These are phyloP conservation scores for Sarcophaga subvicina DNA, from an alignment of 2,888 invertebrate species.

Conservation along the genomic window DNA sequence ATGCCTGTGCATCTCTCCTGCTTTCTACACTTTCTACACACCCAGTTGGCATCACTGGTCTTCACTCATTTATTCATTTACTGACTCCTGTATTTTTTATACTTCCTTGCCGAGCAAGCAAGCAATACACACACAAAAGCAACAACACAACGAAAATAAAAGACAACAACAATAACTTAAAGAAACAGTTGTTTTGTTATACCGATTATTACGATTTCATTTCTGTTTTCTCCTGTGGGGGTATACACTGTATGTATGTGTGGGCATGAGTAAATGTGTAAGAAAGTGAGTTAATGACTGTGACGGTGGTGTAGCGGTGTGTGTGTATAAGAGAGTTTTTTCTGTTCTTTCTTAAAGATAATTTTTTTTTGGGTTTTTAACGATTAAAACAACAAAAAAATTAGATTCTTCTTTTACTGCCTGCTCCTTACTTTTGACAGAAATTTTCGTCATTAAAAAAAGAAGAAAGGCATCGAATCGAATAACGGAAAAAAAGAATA, in stretches of 20 bases:
- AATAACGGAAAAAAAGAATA: background rate
- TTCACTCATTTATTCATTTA: slow-evolving; percentile 43
- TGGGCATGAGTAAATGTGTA: too few relatives aligned
- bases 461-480: background rate
- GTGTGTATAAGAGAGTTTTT: slow-evolving; percentile 14
- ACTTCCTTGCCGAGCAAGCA: slow-evolving; percentile 24
- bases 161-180: background rate
- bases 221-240: background rate
- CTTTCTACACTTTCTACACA: background rate
- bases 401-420: background rate
- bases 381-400: slow-evolving; percentile 31
- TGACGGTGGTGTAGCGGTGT: background rate
- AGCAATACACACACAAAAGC: slow-evolving; percentile 50
- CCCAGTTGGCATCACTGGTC: slow-evolving; percentile 43
- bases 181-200: slow-evolving; percentile 53
- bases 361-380: slow-evolving; percentile 1
- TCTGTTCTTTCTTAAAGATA: slow-evolving; percentile 32
- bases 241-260: background rate
- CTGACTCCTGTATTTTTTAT: background rate
- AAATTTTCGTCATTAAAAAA: slow-evolving; percentile 27
- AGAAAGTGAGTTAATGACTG: background rate
- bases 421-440: background rate
- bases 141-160: background rate
- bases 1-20: background rate
- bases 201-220: slow-evolving; percentile 54